Percentiles rank a stretch among this genome's conserved stretches.
Conservation (phyloP, 2,113 vertebrate genomes). For the Ciconia maguari region DNA sequence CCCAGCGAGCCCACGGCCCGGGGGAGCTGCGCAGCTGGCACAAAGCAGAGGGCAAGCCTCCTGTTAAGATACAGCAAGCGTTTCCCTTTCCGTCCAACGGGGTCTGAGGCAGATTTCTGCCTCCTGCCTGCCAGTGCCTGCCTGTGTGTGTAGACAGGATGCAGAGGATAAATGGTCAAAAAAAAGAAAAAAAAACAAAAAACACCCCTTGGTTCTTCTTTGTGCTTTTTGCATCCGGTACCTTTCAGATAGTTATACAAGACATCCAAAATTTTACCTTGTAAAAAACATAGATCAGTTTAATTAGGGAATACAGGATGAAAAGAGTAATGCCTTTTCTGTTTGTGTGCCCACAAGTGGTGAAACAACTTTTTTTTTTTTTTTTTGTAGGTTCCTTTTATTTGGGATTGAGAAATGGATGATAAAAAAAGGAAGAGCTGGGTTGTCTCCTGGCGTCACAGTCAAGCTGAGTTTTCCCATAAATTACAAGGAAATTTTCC, state of each 20-base stretch:
- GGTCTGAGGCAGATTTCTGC: not conserved
- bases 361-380: not conserved
- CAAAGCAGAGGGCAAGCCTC: not conserved
- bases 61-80: not conserved
- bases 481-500: not conserved
- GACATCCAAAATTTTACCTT: not conserved
- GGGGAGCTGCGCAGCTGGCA: not conserved
- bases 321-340: not conserved
- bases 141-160: not conserved
- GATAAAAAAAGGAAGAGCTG: not conserved
- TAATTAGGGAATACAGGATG: not conserved
- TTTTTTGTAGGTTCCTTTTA: not conserved
- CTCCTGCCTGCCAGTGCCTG: not conserved
- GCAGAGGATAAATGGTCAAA: too few relatives aligned
- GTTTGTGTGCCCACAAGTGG: not conserved
- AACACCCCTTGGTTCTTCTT: not conserved
- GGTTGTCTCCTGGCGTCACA: not conserved
- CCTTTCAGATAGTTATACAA: not conserved
- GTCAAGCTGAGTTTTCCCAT: not conserved
- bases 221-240: not conserved
- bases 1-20: accelerated
- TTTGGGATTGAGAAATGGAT: not conserved
- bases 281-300: not conserved
- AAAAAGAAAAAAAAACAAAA: not conserved
- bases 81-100: accelerated